Percentiles rank a stretch among this genome's conserved stretches.
phyloP scores from a whole-genome alignment of 2,888 invertebrate genomes.

The Exocentrus adspersus region DNA sequence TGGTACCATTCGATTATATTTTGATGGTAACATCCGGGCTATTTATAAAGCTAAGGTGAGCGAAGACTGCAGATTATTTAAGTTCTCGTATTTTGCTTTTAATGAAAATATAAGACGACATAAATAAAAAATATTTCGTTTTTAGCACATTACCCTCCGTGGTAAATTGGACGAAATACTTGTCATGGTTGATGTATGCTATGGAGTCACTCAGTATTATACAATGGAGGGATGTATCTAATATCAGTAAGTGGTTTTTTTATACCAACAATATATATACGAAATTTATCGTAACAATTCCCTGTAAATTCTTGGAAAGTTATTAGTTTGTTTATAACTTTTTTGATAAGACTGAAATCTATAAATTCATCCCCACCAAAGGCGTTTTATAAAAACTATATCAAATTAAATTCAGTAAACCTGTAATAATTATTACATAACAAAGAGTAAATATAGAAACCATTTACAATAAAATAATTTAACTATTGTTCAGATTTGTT shows the following conservation, averaged over 20 bases:
- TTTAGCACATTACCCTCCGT: conserved; percentile 45
- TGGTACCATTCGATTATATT: conserved; percentile 87
- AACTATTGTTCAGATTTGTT: too few species aligned
- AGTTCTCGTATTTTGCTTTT: not conserved
- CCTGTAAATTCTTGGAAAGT: too few species aligned
- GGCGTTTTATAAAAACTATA: too few species aligned
- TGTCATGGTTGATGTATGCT: conserved; percentile 89
- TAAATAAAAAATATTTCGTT: conserved; percentile 9
- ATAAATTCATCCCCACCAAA: too few species aligned
- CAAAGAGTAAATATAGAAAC: not conserved
- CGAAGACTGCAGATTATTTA: not conserved
- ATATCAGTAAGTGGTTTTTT: conserved; percentile 70
- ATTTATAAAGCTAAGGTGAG: conserved; percentile 82
- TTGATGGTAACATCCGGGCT: conserved; percentile 89
- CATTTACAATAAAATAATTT: too few species aligned
- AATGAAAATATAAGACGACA: too few species aligned
- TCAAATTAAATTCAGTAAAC: too few species aligned
- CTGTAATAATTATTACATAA: too few species aligned
- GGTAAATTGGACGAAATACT: conserved; percentile 79
- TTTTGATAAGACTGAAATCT: too few species aligned
- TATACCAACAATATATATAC: not conserved
- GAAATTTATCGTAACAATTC: too few species aligned
- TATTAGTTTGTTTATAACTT: too few species aligned
- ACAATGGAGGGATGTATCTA: conserved; percentile 81
- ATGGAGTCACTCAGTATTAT: conserved; percentile 85